These are phyloP conservation scores for Strix aluco DNA, from an alignment of 2,113 vertebrate species.

Conservation along the genomic window DNA sequence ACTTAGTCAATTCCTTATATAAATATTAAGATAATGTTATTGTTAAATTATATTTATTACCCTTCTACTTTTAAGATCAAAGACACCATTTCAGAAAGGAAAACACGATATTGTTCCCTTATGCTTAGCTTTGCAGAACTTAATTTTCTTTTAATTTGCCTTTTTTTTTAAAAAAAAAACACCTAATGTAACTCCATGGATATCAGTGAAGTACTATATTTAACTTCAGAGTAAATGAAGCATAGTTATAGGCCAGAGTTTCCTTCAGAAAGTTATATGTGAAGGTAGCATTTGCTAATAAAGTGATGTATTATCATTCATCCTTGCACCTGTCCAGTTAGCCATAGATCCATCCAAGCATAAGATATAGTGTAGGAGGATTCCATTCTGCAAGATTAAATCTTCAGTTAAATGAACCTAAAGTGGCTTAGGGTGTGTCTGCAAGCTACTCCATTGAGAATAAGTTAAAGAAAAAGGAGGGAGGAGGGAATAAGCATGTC, in stretches of 20 bases:
- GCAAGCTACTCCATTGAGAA: not conserved
- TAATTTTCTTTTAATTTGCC: not conserved
- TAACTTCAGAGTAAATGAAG: not conserved
- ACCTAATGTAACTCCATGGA: not conserved
- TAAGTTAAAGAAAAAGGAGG: not conserved
- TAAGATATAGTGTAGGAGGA: not conserved
- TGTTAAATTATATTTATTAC: not conserved
- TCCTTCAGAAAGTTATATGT: not conserved
- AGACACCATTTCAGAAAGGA: not conserved
- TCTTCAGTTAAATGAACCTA: conserved; percentile 56
- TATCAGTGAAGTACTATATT: not conserved
- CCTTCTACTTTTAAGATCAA: not conserved
- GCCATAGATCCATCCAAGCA: conserved; percentile 24
- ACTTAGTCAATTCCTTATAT: not conserved
- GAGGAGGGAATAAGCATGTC: not conserved
- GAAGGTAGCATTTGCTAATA: conserved; percentile 23
- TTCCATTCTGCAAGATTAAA: conserved; percentile 61
- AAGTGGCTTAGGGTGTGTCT: conserved; percentile 9
- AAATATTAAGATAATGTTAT: not conserved
- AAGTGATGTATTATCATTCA: conserved; percentile 32
- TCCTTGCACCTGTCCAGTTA: conserved; percentile 49
- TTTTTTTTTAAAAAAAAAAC: not conserved
- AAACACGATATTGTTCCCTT: not conserved
- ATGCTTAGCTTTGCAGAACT: not conserved
- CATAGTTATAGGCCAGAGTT: not conserved